Conservation (phyloP, 2,888 invertebrate genomes). For the Timema cristinae region DNA sequence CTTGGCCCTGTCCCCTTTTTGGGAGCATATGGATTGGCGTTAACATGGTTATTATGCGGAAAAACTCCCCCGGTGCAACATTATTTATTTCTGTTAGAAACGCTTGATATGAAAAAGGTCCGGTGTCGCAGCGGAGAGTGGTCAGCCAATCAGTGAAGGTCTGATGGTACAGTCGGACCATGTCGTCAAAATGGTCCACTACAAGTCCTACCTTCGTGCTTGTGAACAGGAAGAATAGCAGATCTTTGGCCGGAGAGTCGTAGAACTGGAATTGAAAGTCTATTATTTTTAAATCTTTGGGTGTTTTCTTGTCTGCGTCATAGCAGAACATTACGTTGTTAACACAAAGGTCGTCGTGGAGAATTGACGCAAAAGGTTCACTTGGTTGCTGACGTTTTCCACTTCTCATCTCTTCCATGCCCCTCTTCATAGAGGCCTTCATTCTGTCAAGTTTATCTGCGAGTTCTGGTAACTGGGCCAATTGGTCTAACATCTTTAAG, state of each 20-base stretch:
- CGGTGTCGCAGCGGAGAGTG: conserved; percentile 42
- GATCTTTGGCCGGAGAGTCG: conserved; percentile 50
- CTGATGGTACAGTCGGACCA: conserved; percentile 51
- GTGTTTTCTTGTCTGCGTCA: conserved; percentile 42
- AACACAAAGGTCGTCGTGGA: conserved; percentile 58
- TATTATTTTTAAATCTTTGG: conserved; percentile 52
- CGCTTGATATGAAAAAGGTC: conserved; percentile 2
- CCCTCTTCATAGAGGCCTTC: not conserved
- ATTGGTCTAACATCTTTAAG: not conserved
- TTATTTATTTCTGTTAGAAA: not conserved
- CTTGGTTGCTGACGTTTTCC: conserved; percentile 21
- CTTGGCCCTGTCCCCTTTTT: too few relatives aligned
- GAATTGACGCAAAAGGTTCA: conserved; percentile 51
- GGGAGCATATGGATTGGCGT: not conserved
- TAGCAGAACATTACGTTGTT: conserved; percentile 56
- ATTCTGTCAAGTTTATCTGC: not conserved
- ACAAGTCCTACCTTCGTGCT: conserved; percentile 48
- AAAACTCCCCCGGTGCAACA: not conserved
- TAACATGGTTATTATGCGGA: not conserved
- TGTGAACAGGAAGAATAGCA: conserved; percentile 54
- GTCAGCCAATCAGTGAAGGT: conserved; percentile 46
- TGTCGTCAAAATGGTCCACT: conserved; percentile 47
- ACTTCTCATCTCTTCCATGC: not conserved
- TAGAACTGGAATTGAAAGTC: conserved; percentile 56
- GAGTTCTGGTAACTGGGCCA: not conserved